phyloP scores from a whole-genome alignment of 2,888 invertebrate species.

The Leucophenga maculata region DNA sequence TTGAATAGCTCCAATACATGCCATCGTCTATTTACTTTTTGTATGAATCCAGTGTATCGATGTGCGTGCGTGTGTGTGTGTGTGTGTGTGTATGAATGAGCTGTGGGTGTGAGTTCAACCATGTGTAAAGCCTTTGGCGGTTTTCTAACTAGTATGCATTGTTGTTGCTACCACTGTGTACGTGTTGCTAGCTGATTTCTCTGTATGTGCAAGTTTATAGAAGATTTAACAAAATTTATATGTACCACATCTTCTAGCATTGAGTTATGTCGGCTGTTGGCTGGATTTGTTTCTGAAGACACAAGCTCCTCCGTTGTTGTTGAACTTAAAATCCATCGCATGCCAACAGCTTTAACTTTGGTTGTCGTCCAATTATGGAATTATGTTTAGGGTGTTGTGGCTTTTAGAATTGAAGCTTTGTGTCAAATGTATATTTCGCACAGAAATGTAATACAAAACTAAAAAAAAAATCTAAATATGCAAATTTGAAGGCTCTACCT shows the following conservation, averaged over 20 bases:
- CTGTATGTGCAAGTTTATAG: no score
- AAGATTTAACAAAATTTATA: background rate
- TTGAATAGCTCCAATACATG: conserved; percentile 47
- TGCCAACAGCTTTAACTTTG: no score
- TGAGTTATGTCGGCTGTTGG: background rate
- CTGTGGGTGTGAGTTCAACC: conserved; percentile 23
- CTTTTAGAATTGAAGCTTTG: no score
- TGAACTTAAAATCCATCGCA: no score
- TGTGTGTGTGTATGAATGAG: conserved; percentile 13
- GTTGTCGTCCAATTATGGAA: no score
- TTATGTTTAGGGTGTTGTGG: no score
- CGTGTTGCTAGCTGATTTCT: background rate
- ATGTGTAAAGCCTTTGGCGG: conserved; percentile 29
- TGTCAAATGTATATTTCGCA: no score
- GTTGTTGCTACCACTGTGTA: background rate
- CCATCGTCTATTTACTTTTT: conserved; percentile 32
- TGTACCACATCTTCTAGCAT: no score
- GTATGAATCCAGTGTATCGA: background rate
- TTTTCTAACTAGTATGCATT: conserved; percentile 17
- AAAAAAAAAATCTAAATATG: no score
- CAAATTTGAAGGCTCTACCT: no score
- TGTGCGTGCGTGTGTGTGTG: conserved; percentile 22
- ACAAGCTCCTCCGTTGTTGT: no score
- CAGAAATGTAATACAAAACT: no score
- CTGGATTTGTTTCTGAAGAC: background rate